These are phyloP conservation scores for Balaenoptera acutorostrata DNA, from an alignment of 2,113 vertebrate species.

Conservation along the genomic window DNA sequence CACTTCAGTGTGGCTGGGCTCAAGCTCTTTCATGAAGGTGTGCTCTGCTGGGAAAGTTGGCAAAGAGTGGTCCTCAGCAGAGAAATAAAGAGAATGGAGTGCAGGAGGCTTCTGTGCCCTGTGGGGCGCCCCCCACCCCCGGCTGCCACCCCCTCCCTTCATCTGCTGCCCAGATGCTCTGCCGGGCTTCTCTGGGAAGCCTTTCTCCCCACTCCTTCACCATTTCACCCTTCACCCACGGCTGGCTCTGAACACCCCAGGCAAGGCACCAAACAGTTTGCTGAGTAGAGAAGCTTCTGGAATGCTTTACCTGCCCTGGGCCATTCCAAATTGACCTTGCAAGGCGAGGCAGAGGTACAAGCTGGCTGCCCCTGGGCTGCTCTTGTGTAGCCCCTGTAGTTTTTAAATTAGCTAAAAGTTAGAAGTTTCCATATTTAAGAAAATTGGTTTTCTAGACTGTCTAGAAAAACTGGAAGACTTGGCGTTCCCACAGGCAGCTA, in stretches of 20 bases:
- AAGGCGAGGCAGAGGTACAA: not conserved
- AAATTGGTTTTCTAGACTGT: not conserved
- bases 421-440: not conserved
- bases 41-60: not conserved
- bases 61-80: not conserved
- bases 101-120: not conserved
- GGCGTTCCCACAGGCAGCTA: not conserved
- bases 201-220: not conserved
- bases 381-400: not conserved
- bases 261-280: not conserved
- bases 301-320: not conserved
- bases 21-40: not conserved
- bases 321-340: not conserved
- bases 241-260: not conserved
- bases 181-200: not conserved
- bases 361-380: not conserved
- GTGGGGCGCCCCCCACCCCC: not conserved
- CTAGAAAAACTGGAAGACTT: not conserved
- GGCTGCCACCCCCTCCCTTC: not conserved
- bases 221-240: not conserved
- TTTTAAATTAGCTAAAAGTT: not conserved
- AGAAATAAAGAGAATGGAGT: not conserved
- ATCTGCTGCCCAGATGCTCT: not conserved
- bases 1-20: not conserved
- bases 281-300: not conserved